Percentiles rank a stretch among this genome's conserved stretches.
phyloP scores from a whole-genome alignment of 2,888 invertebrate genomes.

The Parascotia fuliginaria region DNA sequence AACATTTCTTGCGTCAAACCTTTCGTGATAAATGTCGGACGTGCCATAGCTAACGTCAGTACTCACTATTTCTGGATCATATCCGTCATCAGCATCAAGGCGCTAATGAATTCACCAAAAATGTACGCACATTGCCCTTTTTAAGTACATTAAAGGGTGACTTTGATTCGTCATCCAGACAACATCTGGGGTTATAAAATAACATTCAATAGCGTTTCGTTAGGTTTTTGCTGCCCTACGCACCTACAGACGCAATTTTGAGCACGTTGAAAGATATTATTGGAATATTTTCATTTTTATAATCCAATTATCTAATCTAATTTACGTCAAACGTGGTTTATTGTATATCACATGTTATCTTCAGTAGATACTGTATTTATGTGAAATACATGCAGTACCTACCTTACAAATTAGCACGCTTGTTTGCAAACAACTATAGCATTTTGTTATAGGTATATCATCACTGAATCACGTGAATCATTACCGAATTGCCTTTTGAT shows the following conservation, averaged over 20 bases:
- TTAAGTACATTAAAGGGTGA: constrained; percentile 49
- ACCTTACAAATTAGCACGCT: background rate
- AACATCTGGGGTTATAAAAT: constrained; percentile 40
- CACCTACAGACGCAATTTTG: constrained; percentile 10
- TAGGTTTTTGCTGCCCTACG: constrained; percentile 6
- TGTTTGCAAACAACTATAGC: background rate
- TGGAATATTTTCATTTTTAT: constrained; percentile 9
- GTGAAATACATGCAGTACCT: background rate
- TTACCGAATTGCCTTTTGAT: no score
- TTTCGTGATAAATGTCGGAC: constrained; percentile 60
- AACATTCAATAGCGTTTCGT: constrained; percentile 19
- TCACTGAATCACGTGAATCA: background rate
- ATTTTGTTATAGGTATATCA: background rate
- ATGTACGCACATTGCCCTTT: constrained; percentile 53
- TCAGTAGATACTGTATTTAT: background rate
- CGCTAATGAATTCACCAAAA: constrained; percentile 62
- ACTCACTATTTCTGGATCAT: constrained; percentile 68
- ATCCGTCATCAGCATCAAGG: constrained; percentile 64
- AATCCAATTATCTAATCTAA: constrained; percentile 33
- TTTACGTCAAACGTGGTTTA: constrained; percentile 30
- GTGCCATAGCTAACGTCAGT: constrained; percentile 65
- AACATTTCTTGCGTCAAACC: constrained; percentile 73
- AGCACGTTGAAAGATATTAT: constrained; percentile 14
- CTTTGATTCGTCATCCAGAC: constrained; percentile 59
- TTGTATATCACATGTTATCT: constrained; percentile 24